Conservation (phyloP, 1,140 invertebrate species). For the Coboldia fuscipes region DNA sequence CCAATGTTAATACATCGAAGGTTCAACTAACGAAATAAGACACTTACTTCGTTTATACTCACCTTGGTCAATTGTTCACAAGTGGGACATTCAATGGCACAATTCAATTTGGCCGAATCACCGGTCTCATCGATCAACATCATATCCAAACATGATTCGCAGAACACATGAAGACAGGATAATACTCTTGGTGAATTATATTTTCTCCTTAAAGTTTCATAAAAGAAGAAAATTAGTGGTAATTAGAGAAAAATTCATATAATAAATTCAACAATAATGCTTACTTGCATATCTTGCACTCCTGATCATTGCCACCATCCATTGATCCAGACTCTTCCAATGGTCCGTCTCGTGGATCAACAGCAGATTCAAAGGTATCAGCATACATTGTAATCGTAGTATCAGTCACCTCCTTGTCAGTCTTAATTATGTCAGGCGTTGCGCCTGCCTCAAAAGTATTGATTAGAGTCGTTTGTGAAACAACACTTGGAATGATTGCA, state of each 20-base stretch:
- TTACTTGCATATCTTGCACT: slow-evolving; percentile 20
- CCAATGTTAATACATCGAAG: background rate
- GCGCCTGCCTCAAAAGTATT: background rate
- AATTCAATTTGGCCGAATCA: slow-evolving; percentile 28
- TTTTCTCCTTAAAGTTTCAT: slow-evolving; percentile 35
- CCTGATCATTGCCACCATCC: slow-evolving; percentile 12
- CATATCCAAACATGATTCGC: slow-evolving; percentile 68
- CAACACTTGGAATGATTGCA: background rate
- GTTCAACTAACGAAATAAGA: background rate
- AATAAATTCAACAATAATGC: slow-evolving; percentile 1
- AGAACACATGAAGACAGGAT: slow-evolving; percentile 83
- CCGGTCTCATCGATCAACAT: slow-evolving; percentile 45
- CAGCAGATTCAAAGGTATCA: background rate
- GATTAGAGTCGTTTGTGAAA: background rate
- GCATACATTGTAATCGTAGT: background rate
- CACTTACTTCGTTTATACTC: slow-evolving; percentile 9
- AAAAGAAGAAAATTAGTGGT: background rate
- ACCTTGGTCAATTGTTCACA: slow-evolving; percentile 69
- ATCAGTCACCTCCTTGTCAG: background rate
- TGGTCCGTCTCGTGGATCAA: background rate
- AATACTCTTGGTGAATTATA: slow-evolving; percentile 62
- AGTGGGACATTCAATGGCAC: slow-evolving; percentile 42
- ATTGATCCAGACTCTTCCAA: slow-evolving; percentile 1
- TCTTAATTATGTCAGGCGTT: background rate
- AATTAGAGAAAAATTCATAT: background rate